Conservation (phyloP, 1,140 invertebrate genomes). For the Tetramorium simillimum region DNA sequence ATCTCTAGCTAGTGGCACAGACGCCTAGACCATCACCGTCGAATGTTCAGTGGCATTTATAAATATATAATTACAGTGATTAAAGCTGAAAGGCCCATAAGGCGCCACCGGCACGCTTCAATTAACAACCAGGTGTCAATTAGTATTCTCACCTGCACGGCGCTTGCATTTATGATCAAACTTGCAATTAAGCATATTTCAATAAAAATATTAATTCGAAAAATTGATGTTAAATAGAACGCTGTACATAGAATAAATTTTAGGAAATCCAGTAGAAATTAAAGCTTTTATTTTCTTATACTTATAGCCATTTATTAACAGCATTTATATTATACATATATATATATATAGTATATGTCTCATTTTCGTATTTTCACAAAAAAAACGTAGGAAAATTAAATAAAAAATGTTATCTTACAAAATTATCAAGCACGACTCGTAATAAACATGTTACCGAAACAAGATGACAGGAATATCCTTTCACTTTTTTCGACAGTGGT, state of each 20-base stretch:
- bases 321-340: not conserved
- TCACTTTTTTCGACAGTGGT: not conserved
- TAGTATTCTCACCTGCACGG: constrained; percentile 48
- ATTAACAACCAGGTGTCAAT: constrained; percentile 60
- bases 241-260: not conserved
- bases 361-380: not conserved
- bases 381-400: not conserved
- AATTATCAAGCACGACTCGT: not conserved
- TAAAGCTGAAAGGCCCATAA: constrained; percentile 38
- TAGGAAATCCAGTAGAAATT: not conserved
- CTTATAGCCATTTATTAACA: not conserved
- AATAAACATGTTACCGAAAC: not conserved
- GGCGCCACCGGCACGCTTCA: constrained; percentile 29
- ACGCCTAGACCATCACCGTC: constrained; percentile 10
- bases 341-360: not conserved
- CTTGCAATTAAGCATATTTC: not conserved
- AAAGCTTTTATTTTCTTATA: not conserved
- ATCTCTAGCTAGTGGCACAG: not conserved
- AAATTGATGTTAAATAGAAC: not conserved
- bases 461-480: not conserved
- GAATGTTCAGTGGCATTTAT: constrained; percentile 58
- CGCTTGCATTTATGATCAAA: not conserved
- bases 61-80: constrained; percentile 62
- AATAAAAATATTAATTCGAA: not conserved
- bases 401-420: not conserved